These are phyloP conservation scores for Cuniculus paca DNA, from an alignment of 2,797 vertebrate genomes.

Conservation along the genomic window DNA sequence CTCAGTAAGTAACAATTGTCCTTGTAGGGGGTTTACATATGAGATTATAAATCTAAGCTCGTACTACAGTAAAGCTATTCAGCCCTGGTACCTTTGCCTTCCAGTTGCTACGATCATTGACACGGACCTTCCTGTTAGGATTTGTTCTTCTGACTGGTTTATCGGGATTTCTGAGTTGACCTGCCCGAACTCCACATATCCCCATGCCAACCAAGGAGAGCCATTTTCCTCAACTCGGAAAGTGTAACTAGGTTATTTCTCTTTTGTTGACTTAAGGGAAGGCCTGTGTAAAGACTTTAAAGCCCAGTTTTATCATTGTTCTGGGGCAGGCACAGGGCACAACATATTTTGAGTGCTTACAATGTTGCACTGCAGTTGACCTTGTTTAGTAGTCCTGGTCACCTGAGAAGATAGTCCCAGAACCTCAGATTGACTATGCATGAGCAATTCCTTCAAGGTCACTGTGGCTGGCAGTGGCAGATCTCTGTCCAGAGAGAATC, in stretches of 20 bases:
- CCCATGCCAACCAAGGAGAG: not conserved
- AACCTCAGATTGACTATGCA: not conserved
- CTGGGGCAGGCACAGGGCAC: not conserved
- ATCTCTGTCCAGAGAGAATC: not conserved
- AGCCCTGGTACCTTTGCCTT: not conserved
- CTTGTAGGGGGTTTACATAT: not conserved
- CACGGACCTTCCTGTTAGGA: not conserved
- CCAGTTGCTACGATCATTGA: not conserved
- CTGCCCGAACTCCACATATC: not conserved
- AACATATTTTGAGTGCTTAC: not conserved
- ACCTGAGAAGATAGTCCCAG: not conserved
- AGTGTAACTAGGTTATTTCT: not conserved
- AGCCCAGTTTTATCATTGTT: not conserved
- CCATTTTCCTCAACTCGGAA: not conserved
- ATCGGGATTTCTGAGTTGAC: not conserved
- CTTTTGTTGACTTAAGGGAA: not conserved
- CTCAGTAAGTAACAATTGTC: not conserved
- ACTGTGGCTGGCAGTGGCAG: not conserved
- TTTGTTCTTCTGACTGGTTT: not conserved
- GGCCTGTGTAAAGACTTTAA: not conserved
- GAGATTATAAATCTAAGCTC: not conserved
- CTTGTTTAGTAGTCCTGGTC: not conserved
- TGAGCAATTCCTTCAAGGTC: not conserved
- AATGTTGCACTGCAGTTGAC: not conserved
- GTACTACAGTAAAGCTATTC: not conserved